These are phyloP conservation scores for Microdon myrmicae DNA, from an alignment of 2,888 invertebrate genomes.

Conservation along the genomic window DNA sequence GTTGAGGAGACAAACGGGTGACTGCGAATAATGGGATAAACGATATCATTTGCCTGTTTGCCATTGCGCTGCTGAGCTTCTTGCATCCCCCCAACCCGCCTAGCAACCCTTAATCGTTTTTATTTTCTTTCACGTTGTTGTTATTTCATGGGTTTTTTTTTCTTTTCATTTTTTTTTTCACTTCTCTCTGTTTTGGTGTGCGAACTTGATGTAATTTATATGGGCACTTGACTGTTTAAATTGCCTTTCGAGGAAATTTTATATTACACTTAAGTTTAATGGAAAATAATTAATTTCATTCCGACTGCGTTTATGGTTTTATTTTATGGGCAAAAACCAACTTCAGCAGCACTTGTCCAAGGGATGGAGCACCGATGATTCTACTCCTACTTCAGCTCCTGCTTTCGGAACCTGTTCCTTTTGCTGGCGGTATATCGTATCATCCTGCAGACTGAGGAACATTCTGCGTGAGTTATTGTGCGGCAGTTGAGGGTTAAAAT, in stretches of 20 bases:
- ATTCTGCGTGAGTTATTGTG: constrained; percentile 56
- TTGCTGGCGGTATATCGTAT: constrained; percentile 12
- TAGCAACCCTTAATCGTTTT: constrained; percentile 50
- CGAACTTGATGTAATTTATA: constrained; percentile 67
- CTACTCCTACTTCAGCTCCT: neutral
- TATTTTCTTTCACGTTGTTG: too few species aligned
- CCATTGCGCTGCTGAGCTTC: constrained; percentile 52
- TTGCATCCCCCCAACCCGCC: constrained; percentile 9
- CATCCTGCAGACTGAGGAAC: constrained; percentile 32
- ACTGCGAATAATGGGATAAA: constrained; percentile 49
- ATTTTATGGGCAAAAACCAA: constrained; percentile 51
- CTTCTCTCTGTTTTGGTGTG: constrained; percentile 43
- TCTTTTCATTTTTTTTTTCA: constrained; percentile 18
- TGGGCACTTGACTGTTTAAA: constrained; percentile 68
- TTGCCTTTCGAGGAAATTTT: constrained; percentile 66
- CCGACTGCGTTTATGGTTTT: constrained; percentile 59
- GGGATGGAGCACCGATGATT: constrained; percentile 8
- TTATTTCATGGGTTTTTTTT: constrained; percentile 6
- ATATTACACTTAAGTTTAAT: constrained; percentile 67
- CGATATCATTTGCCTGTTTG: constrained; percentile 49
- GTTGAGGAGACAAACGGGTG: constrained; percentile 9
- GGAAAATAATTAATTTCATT: constrained; percentile 68
- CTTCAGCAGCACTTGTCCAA: constrained; percentile 30
- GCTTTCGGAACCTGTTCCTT: constrained; percentile 8
- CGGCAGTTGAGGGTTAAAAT: constrained; percentile 52